These are phyloP conservation scores for Sphaerophoria rueppellii DNA, from an alignment of 2,888 invertebrate genomes.

Conservation along the genomic window DNA sequence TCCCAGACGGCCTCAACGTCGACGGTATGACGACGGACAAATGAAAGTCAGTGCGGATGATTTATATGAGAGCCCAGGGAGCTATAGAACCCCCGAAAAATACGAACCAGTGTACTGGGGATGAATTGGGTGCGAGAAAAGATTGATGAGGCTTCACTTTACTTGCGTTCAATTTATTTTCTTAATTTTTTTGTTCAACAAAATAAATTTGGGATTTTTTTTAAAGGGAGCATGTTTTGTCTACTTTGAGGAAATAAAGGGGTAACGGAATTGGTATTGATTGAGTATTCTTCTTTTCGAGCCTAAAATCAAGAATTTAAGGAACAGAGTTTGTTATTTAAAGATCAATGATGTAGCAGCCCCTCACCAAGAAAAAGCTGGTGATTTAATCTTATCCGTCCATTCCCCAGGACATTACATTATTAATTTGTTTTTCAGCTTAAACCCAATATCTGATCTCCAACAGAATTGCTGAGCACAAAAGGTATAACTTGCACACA, in stretches of 20 bases:
- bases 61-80: conserved; percentile 51
- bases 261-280: not conserved
- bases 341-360: too few relatives aligned
- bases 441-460: not conserved
- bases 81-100: not conserved
- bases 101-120: too few relatives aligned
- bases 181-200: conserved; percentile 10
- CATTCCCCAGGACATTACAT: not conserved
- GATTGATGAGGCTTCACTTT: conserved; percentile 50
- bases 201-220: conserved; percentile 9
- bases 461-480: not conserved
- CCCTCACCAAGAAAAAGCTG: not conserved
- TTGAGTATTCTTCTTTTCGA: not conserved
- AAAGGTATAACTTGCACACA: conserved; percentile 29
- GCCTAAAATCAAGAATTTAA: not conserved
- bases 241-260: not conserved
- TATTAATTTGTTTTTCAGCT: conserved; percentile 13
- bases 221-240: not conserved
- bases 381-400: not conserved
- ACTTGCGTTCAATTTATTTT: conserved; percentile 42
- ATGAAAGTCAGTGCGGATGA: conserved; percentile 44
- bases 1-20: not conserved
- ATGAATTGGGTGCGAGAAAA: conserved; percentile 24
- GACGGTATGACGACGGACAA: conserved; percentile 11
- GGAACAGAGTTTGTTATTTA: not conserved